Conservation (phyloP, 2,888 invertebrate species). For the Nephrotoma appendiculata region DNA sequence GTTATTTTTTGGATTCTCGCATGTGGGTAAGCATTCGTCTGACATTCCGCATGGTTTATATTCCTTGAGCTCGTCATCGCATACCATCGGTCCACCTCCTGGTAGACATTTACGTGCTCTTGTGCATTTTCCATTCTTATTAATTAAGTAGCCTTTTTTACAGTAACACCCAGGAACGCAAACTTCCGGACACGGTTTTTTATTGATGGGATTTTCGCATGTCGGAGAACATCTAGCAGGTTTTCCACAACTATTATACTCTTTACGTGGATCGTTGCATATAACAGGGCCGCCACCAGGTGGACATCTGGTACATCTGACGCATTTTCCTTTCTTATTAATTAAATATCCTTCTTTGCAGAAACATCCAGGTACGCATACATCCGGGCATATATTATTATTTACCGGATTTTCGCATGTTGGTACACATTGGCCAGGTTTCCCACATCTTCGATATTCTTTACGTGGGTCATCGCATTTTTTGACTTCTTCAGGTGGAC, state of each 20-base stretch:
- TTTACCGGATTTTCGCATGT: neutral
- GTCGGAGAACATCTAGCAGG: neutral
- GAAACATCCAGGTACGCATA: neutral
- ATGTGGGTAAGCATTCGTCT: neutral
- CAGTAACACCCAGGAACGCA: neutral
- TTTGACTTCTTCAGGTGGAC: neutral
- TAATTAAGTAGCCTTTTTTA: neutral
- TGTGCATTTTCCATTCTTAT: neutral
- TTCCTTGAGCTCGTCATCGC: neutral
- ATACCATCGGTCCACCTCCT: neutral
- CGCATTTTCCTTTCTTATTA: neutral
- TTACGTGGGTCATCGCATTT: neutral
- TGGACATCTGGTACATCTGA: too few relatives aligned
- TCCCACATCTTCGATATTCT: neutral
- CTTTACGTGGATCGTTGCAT: neutral
- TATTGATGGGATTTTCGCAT: neutral
- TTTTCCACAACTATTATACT: neutral
- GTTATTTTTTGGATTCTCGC: neutral
- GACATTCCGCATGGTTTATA: neutral
- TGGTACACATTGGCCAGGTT: neutral
- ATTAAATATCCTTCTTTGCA: neutral
- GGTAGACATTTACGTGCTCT: neutral
- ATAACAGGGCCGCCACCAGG: neutral
- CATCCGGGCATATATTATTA: neutral
- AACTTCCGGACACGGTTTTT: neutral